Evolutionary conservation across 64 coral and sea anemone genomes (phyloP), one percentile per base, ranked within the genome.

Genomic region (Pachyseris speciosa): DNA sequence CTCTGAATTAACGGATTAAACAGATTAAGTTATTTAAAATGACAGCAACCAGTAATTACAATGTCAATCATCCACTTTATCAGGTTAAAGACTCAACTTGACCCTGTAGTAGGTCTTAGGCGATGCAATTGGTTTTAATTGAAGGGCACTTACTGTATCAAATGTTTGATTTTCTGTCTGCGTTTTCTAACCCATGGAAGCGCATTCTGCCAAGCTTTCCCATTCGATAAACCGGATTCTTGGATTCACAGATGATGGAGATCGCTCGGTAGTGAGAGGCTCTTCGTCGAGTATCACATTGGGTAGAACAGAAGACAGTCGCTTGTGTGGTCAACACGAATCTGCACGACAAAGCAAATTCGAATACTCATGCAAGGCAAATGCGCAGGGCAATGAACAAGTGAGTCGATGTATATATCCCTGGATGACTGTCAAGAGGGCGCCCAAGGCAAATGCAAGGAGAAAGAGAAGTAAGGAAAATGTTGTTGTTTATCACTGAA

Each of bases 51-150:
- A 63, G 59, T 2, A 55, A 55, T 63, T 63, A 9, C 59, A 24
- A 63, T 76, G 72, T 50, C 72, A 76, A 76, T 76, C 72, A 76
- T 50, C 12, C 44, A 26, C 43, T 76, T 76, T 50, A 76, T 76
- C 2, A 76, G 1, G 39, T 76, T 76, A 32, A 76, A 76, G 19
- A 52, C 10, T 16, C 72, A 28, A 27, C 42, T 76, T 50, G 72
- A 74, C 71, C 20, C 39, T 72, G 68, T 40, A 24, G 39, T 22
- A 37, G 38, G 70, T 38, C 13, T 24, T 36, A 22, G 39, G 45
- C 70, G 26, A 73, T 73, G 10, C 24, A 43, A 43, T 41, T 42
- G 37, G 16, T 20, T 39, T 44, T 25, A 74, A 45, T 74, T 47
- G 39, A 70, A 34, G 67, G 38, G n/a, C 22, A 47, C 37, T 44